phyloP scores from a whole-genome alignment of 2,888 invertebrate species.

The Caenorhabditis afra region DNA sequence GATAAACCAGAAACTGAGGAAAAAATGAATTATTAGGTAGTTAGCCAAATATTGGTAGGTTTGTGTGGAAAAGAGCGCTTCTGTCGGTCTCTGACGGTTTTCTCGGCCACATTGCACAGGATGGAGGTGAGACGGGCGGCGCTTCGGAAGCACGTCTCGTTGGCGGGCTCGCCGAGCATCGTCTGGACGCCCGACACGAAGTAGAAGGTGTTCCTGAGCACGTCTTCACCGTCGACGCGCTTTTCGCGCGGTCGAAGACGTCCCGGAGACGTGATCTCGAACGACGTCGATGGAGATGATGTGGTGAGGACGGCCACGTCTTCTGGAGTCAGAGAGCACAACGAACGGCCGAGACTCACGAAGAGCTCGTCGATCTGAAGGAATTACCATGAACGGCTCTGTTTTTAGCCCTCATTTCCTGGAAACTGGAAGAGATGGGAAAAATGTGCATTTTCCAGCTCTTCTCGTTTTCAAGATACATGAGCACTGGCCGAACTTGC shows the following conservation, averaged over 20 bases:
- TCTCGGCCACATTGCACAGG: conserved; percentile 16
- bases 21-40: too few relatives aligned
- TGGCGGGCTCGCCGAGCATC: not conserved
- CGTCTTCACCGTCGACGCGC: conserved; percentile 14
- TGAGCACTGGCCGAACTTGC: too few relatives aligned
- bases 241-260: conserved; percentile 1
- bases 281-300: not conserved
- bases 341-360: conserved; percentile 5
- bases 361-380: conserved; percentile 12
- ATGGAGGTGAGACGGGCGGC: conserved; percentile 3
- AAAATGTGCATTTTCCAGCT: too few relatives aligned
- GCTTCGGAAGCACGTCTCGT: conserved; percentile 5
- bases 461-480: too few relatives aligned
- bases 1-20: too few relatives aligned
- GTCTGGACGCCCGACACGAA: not conserved
- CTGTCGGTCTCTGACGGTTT: conserved; percentile 23
- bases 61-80: too few relatives aligned
- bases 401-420: too few relatives aligned
- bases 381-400: too few relatives aligned
- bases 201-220: conserved; percentile 10
- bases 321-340: conserved; percentile 3
- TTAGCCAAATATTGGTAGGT: too few relatives aligned
- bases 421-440: too few relatives aligned
- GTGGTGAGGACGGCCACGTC: conserved; percentile 1
- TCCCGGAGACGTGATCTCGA: too few relatives aligned